Evolutionary conservation across 2,113 vertebrate species (phyloP).

Genomic region (Tychaedon coryphoeus): DNA sequence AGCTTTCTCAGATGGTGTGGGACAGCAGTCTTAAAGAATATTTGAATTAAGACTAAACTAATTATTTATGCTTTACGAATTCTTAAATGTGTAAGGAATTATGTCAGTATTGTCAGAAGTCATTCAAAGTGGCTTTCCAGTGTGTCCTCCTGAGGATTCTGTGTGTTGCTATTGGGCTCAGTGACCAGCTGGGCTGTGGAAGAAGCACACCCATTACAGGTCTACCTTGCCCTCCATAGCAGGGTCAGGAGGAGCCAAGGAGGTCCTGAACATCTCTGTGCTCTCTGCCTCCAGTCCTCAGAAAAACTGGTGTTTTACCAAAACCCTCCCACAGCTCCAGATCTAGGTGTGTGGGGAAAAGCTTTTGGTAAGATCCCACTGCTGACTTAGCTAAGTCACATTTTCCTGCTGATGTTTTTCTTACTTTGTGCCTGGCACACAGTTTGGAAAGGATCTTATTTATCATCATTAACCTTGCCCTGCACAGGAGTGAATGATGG

Average conservation of each 20-base stretch:
- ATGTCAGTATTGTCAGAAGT: background rate
- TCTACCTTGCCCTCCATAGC: accelerated
- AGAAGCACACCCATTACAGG: accelerated
- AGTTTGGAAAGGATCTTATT: background rate
- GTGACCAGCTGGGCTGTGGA: background rate
- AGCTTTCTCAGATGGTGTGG: background rate
- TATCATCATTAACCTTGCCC: background rate
- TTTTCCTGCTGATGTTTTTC: background rate
- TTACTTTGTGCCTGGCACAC: background rate
- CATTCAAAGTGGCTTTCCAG: background rate
- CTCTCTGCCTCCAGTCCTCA: accelerated
- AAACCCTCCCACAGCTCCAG: background rate
- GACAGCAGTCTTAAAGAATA: background rate
- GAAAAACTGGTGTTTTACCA: background rate
- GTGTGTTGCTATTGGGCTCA: too few relatives aligned
- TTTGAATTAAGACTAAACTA: background rate
- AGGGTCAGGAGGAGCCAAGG: background rate
- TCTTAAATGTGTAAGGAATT: background rate
- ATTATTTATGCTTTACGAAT: background rate
- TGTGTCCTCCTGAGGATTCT: background rate
- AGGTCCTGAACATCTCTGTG: accelerated
- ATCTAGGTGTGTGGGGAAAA: background rate
- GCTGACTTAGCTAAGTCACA: accelerated
- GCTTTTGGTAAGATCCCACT: background rate
- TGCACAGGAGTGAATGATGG: accelerated